These are phyloP conservation scores for Melieria omissa DNA, from an alignment of 2,888 invertebrate genomes.

Conservation along the genomic window DNA sequence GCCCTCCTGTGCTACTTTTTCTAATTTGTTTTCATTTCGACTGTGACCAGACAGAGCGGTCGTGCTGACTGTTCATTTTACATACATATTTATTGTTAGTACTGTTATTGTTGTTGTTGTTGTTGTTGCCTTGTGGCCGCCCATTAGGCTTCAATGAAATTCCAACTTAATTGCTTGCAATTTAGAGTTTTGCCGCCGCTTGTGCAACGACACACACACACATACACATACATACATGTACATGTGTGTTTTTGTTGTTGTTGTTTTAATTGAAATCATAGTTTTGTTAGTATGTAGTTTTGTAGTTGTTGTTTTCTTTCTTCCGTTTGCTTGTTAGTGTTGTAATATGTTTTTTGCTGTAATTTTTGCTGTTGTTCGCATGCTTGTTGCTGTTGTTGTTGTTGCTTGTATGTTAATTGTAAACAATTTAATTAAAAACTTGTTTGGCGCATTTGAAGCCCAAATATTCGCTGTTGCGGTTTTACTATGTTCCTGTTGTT, in stretches of 20 bases:
- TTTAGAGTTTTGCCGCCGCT: constrained; percentile 4
- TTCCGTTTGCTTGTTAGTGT: too few relatives aligned
- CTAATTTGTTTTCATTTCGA: constrained; percentile 1
- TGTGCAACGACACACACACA: neutral
- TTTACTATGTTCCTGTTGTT: neutral
- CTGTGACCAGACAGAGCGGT: too few relatives aligned
- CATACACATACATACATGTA: neutral
- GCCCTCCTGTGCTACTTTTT: too few relatives aligned
- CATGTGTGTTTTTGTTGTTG: neutral
- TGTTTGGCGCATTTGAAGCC: constrained; percentile 18
- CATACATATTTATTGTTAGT: neutral
- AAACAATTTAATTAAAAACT: constrained; percentile 33
- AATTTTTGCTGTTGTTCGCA: neutral
- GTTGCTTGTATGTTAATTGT: neutral
- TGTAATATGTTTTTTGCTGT: neutral
- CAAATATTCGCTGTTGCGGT: neutral
- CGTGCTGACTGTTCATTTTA: neutral
- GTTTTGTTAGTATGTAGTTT: too few relatives aligned
- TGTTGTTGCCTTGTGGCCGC: neutral
- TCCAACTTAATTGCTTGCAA: constrained; percentile 16
- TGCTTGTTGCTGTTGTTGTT: constrained; percentile 11
- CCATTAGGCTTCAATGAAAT: constrained; percentile 1
- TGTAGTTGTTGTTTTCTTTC: too few relatives aligned
- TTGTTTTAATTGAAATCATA: too few relatives aligned
- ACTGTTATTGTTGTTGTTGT: constrained; percentile 5